Percentiles rank a stretch among this genome's conserved stretches.
Evolutionary conservation across 2,113 vertebrate genomes (phyloP).

Genomic region (Anhinga anhinga): DNA sequence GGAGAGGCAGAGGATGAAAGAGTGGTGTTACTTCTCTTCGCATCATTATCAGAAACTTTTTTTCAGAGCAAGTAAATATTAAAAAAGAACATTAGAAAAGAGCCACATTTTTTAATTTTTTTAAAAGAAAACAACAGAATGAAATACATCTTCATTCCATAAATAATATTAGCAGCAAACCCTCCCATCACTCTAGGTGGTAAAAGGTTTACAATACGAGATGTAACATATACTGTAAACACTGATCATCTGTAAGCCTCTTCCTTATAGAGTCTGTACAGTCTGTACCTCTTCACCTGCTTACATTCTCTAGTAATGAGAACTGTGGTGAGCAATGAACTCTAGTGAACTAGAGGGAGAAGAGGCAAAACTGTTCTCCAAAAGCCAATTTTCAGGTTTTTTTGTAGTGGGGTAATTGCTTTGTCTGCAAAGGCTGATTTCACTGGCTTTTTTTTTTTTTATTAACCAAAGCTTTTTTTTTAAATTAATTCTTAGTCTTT

Average conservation of each 20-base stretch:
- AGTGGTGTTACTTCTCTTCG: background rate
- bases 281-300: background rate
- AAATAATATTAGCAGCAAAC: constrained; percentile 80
- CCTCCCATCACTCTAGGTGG: constrained; percentile 24
- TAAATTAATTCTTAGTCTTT: background rate
- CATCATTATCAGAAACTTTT: background rate
- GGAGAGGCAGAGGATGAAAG: background rate
- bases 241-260: background rate
- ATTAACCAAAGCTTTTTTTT: background rate
- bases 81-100: background rate
- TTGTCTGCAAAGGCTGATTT: background rate
- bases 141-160: constrained; percentile 74
- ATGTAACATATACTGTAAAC: background rate
- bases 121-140: constrained; percentile 68
- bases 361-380: background rate
- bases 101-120: constrained; percentile 66
- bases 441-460: background rate
- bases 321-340: too few relatives aligned
- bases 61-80: background rate
- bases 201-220: constrained; percentile 17
- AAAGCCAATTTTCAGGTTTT: background rate
- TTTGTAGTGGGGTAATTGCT: background rate
- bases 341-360: background rate
- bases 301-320: too few relatives aligned
- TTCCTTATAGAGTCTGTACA: background rate